phyloP scores from a whole-genome alignment of 2,113 vertebrate species.

The Brachirus orientalis region DNA sequence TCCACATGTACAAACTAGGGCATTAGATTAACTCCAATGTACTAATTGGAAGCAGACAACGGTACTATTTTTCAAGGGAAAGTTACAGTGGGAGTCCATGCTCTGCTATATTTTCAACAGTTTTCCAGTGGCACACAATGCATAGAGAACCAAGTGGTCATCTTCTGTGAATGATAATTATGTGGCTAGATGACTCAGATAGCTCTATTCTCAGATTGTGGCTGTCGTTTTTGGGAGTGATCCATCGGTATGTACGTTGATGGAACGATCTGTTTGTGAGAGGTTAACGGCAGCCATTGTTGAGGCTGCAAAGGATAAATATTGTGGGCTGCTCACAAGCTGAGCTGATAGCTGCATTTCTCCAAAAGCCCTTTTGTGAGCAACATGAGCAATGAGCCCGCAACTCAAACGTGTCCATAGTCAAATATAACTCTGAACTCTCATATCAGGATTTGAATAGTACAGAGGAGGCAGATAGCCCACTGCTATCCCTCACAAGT shows the following conservation, averaged over 20 bases:
- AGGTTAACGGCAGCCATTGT: slow-evolving; percentile 37
- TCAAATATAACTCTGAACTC: slow-evolving; percentile 48
- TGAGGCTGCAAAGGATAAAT: slow-evolving; percentile 40
- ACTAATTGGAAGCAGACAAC: slow-evolving; percentile 86
- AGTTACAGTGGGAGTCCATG: slow-evolving; percentile 62
- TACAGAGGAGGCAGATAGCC: slow-evolving; percentile 52
- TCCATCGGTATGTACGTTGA: slow-evolving; percentile 28
- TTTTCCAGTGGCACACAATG: slow-evolving; percentile 62
- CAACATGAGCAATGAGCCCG: slow-evolving; percentile 57
- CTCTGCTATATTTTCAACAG: slow-evolving; percentile 67
- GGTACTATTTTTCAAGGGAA: slow-evolving; percentile 63
- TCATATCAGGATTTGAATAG: slow-evolving; percentile 43
- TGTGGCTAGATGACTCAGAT: slow-evolving; percentile 68
- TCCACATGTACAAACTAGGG: slow-evolving; percentile 81
- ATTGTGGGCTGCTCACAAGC: slow-evolving; percentile 30
- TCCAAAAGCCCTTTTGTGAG: slow-evolving; percentile 55
- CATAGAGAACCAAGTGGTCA: slow-evolving; percentile 56
- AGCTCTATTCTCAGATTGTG: slow-evolving; percentile 50
- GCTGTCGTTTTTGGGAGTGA: slow-evolving; percentile 39
- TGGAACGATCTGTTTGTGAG: slow-evolving; percentile 44
- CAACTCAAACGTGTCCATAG: slow-evolving; percentile 54
- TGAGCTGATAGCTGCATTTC: slow-evolving; percentile 29
- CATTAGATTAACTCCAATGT: slow-evolving; percentile 83
- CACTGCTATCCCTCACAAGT: slow-evolving; percentile 51
- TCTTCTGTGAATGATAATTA: slow-evolving; percentile 67